phyloP scores from a whole-genome alignment of 2,113 vertebrate genomes.

The Oncorhynchus kisutch region DNA sequence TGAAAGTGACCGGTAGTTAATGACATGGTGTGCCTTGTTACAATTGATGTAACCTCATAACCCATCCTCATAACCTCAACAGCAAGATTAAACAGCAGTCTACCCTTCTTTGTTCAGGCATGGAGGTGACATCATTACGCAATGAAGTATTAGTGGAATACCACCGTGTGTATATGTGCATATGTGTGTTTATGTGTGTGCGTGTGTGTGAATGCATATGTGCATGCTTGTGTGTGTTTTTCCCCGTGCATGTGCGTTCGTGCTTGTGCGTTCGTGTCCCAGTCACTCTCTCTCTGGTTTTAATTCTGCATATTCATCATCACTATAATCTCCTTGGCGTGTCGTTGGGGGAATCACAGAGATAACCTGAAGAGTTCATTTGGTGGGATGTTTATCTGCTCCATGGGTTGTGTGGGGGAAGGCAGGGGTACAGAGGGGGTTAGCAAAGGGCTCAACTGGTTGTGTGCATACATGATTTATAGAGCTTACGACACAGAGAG shows the following conservation, averaged over 20 bases:
- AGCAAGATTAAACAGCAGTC: slow-evolving; percentile 44
- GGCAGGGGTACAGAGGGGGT: slow-evolving; percentile 39
- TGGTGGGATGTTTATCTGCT: slow-evolving; percentile 60
- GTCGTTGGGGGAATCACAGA: slow-evolving; percentile 49
- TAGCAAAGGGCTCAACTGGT: slow-evolving; percentile 54
- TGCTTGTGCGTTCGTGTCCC: slow-evolving; percentile 1
- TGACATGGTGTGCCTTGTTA: too few species aligned
- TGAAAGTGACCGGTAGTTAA: too few species aligned
- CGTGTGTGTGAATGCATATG: too few species aligned
- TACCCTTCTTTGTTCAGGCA: slow-evolving; percentile 49
- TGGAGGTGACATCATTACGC: slow-evolving; percentile 51
- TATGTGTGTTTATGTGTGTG: too few species aligned
- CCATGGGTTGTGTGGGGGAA: slow-evolving; percentile 15
- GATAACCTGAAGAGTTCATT: slow-evolving; percentile 71
- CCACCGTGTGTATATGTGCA: neutral
- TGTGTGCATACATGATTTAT: slow-evolving; percentile 77
- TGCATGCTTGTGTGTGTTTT: too few species aligned
- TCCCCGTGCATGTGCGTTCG: too few species aligned
- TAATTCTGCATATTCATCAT: slow-evolving; percentile 65
- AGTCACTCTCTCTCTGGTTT: slow-evolving; percentile 24
- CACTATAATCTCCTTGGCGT: slow-evolving; percentile 62
- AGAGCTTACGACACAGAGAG: slow-evolving; percentile 45
- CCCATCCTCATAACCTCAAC: slow-evolving; percentile 27
- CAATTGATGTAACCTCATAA: too few species aligned
- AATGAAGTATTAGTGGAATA: slow-evolving; percentile 43